Base-by-base conservation (phyloP, 2,797 vertebrate genomes). In the Tapirus indicus region DNA sequence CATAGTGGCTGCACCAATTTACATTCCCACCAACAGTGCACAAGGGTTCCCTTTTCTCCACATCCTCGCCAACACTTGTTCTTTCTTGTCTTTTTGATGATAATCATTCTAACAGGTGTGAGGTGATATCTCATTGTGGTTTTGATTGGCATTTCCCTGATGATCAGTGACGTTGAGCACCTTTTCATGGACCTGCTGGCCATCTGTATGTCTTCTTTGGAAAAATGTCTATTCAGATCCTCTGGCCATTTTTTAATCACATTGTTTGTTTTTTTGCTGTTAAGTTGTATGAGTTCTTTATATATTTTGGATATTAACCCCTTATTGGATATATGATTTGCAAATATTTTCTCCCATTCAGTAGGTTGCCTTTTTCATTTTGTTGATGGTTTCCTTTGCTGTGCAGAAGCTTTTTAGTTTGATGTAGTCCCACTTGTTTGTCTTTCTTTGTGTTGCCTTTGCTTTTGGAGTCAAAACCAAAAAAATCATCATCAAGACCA, bases 391-490 rank as follows among this genome's bases (percentile, higher is more conserved):
- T 84, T 77, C n/a, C 41, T 90, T 77, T 75, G 69, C 62, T 90
- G 29, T 60, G 27, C 13, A 69, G n/a, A 94, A 84, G 71, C 62
- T 77, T 69, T 84, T 94, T 88, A 74, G 84, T 79, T 88, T 87
- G 52, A 79, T 87, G 18, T 29, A 44, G 41, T 54, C 77, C 35
- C 64, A n/a, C 23, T 35, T 71, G 14, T 82, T 74, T 83, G 49
- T 82, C 49, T 88, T 79, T 88, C 41, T 54, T 62, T 35, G 62
- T 27, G 41, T 27, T 88, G 49, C 38, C 23, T 87, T 93, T 93
- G 62, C 64, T 86, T 93, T 87, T 79, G 32, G 32, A 29, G 52
- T 83, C 77, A 80, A 44, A 56, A 74, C 29, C 29, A 47, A 89
- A 64, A 64, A 75, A 66, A 27, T 88, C 88, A 7, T 56, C 4